A percentile compares a stretch with the other conserved stretches of the same genome.
These are phyloP conservation scores for Rostratula benghalensis DNA, from an alignment of 2,113 vertebrate species.

Conservation along the genomic window DNA sequence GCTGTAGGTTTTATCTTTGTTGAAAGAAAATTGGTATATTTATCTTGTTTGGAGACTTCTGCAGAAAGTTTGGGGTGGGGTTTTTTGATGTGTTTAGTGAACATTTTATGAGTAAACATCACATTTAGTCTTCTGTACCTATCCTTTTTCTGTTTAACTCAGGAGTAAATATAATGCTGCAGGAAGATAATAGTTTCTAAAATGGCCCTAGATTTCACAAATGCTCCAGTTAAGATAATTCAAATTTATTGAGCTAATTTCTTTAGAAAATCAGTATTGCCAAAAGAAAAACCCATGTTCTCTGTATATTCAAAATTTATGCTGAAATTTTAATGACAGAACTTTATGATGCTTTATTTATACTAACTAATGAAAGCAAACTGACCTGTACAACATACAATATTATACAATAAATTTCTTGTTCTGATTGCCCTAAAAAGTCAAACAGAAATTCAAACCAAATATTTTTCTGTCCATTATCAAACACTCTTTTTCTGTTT, in stretches of 20 bases:
- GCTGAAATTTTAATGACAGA: not conserved
- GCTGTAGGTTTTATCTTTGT: not conserved
- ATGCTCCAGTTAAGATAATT: not conserved
- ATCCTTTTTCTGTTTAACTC: not conserved
- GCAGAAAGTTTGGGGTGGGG: not conserved
- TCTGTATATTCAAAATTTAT: not conserved
- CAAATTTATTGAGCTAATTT: not conserved
- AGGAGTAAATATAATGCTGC: not conserved
- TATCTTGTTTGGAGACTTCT: not conserved
- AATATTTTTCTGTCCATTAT: not conserved
- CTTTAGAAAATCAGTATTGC: not conserved
- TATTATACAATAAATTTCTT: not conserved
- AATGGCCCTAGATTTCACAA: not conserved
- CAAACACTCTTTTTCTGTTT: not conserved
- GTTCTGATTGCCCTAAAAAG: not conserved
- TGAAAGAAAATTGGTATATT: not conserved
- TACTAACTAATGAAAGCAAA: not conserved
- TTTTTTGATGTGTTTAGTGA: not conserved
- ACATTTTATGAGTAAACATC: not conserved
- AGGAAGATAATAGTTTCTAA: not conserved
- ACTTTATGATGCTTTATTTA: not conserved
- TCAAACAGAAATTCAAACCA: not conserved
- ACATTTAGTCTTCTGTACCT: not conserved
- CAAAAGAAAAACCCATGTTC: not conserved
- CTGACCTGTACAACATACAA: not conserved